Base-by-base conservation (phyloP, 92 coral and sea anemone species). In the Epizoanthus ramosus region DNA sequence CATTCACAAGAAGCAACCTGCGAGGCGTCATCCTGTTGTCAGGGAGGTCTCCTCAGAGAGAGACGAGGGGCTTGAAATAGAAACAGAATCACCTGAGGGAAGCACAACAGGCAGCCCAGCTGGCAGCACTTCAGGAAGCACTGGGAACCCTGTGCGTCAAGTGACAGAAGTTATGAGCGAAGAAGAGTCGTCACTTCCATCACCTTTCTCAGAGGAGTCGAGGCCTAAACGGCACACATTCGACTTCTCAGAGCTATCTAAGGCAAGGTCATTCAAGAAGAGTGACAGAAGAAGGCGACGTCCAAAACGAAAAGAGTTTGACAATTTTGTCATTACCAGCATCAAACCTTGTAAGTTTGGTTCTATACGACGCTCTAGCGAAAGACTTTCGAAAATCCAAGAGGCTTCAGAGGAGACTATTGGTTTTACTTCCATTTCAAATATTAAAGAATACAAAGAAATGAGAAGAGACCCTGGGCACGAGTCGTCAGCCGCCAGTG, bases 311-410 rank as follows among this genome's bases (percentile, higher is more conserved):
- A 83, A 80, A 47, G 92, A 88, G 37, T 96, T 93, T 56, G 98
- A 92, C 63, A 96, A 96, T 80, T 96, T 96, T 69, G 99, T 96
- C 33, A 87, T 92, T 15, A 93, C 97, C 16, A 64, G 89, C 28
- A 76, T 96, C 9, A 92, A 88, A 73, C 94, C 96, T 23, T 96
- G 99, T 17, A 89, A 85, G 69, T 96, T 93, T 85, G 89, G 98
- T 58, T 96, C 99, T 41, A 80, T 96, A 8, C 90, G 99, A 63
- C 88, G 90, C 1, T 96, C 99, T 15, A 89, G 73, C 59, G 99
- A 96, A 53, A 88, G 95, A 33, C 83, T 94, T 63, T 89, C 93
- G 25, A 93, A 85, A 85, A 93, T 93, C 41, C 94, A 93, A 60
- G 98, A 93, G 52, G 93, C 88, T 57, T 77, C 85, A 31, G 98